Conservation (phyloP, 2,797 vertebrate genomes). For the Pipistrellus pipistrellus region DNA sequence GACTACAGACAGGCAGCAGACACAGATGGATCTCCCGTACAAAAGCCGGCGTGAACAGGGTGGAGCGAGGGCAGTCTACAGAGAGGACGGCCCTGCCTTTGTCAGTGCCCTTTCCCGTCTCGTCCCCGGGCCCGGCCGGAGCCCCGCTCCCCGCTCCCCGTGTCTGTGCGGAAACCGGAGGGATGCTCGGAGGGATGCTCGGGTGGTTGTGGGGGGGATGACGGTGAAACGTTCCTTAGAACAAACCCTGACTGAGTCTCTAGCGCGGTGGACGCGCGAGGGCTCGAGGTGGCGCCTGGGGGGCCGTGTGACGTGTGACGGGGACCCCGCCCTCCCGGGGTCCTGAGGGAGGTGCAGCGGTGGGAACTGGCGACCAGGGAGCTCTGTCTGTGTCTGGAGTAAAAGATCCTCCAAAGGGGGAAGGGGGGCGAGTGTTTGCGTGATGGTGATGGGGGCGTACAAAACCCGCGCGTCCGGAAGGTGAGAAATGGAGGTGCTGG, state of each 20-base stretch:
- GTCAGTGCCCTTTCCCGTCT: slow-evolving; percentile 85
- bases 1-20: slow-evolving; percentile 99
- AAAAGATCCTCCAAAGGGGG: slow-evolving; percentile 78
- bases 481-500: slow-evolving; percentile 82
- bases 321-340: slow-evolving; percentile 62
- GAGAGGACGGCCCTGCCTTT: slow-evolving; percentile 87
- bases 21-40: slow-evolving; percentile 95
- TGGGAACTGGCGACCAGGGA: slow-evolving; percentile 7
- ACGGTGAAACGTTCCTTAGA: slow-evolving; percentile 84
- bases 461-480: slow-evolving; percentile 85
- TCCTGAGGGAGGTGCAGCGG: slow-evolving; percentile 43
- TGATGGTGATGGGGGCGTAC: slow-evolving; percentile 76
- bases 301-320: slow-evolving; percentile 69
- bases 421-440: slow-evolving; percentile 48
- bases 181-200: slow-evolving; percentile 77
- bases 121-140: no score
- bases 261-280: slow-evolving; percentile 80
- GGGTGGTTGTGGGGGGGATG: no score
- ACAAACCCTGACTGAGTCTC: slow-evolving; percentile 85
- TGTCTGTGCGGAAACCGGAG: slow-evolving; percentile 71
- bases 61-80: slow-evolving; percentile 97
- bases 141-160: no score
- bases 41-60: slow-evolving; percentile 97
- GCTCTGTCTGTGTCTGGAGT: slow-evolving; percentile 83
- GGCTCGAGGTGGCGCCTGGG: slow-evolving; percentile 85